phyloP scores from a whole-genome alignment of 2,797 vertebrate genomes.

The Miichthys miiuy region DNA sequence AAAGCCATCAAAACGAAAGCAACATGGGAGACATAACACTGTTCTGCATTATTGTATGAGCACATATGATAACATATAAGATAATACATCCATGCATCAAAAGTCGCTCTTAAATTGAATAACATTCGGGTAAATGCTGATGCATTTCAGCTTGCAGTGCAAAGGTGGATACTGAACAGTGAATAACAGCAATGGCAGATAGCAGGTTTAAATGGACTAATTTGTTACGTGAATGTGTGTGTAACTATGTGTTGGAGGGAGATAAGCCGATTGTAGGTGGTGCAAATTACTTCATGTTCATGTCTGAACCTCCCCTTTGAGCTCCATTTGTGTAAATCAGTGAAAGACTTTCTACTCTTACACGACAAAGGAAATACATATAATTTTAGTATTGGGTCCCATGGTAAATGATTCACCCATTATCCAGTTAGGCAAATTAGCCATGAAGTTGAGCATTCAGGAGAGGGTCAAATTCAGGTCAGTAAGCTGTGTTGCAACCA shows the following conservation, averaged over 20 bases:
- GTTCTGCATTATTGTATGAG: not conserved
- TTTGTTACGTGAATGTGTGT: conserved; percentile 24
- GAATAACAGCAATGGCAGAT: conserved; percentile 14
- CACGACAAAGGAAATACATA: conserved; percentile 27
- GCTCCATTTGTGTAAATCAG: conserved; percentile 12
- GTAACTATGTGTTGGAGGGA: conserved; percentile 19
- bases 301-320: conserved; percentile 9
- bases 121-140: not conserved
- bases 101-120: not conserved
- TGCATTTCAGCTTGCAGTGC: not conserved
- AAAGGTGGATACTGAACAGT: conserved; percentile 20
- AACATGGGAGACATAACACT: not conserved
- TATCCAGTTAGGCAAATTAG: conserved; percentile 46
- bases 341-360: conserved; percentile 17
- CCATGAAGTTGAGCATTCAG: conserved; percentile 26
- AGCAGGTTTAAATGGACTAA: conserved; percentile 9
- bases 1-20: conserved; percentile 15
- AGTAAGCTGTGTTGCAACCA: conserved; percentile 16
- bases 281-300: conserved; percentile 28
- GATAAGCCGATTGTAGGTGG: conserved; percentile 18
- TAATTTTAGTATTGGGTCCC: conserved; percentile 14
- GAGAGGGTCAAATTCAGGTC: conserved; percentile 50
- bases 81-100: not conserved
- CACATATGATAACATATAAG: not conserved
- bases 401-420: conserved; percentile 33